Base-by-base conservation (phyloP, 2,797 vertebrate genomes). In the Fundulus diaphanus region DNA sequence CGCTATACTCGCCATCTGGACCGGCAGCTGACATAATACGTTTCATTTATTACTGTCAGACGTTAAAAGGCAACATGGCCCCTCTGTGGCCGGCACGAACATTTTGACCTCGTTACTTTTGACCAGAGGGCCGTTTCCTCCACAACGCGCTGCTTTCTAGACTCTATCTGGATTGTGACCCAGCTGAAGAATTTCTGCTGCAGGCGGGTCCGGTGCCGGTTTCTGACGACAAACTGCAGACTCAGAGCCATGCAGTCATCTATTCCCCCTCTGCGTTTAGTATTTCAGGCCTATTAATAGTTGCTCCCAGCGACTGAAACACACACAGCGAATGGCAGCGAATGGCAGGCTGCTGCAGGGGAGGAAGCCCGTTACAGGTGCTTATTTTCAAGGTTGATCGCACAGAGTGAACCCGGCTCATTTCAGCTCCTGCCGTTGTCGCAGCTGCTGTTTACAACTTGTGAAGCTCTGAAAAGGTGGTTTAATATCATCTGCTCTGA, bases 211-310 rank as follows among this genome's bases (percentile, higher is more conserved):
- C 74, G 1, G n/a, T 66, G 40, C 42, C 35, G 0, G 8, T 20
- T 54, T 56, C 24, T 15, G 40, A 49, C 5, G 40, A 42, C 40
- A 42, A 11, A 42, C 12, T 76, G 76, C 48, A 2, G 59, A 79
- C 29, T 72, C 72, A 51, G 68, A 73, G 51, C 0, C 57, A 73
- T 66, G 72, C 27, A 13, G 74, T 24, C 18, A 68, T 74, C 40
- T 84, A 86, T 88, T 87, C 74, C 85, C 80, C 76, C 69, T 82
- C 84, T 68, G 73, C 79, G 91, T 90, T 92, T 94, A 91, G 89
- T 76, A 82, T 94, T 93, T 90, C 93, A 90, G 40, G 80, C 82
- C 92, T 93, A 94, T 90, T 90, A 92, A 92, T 94, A 93, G 91
- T 72, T 75, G 70, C 85, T 68, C 52, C 16, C 68, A 15, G 68